A percentile compares a stretch with the other conserved stretches of the same genome.
Conservation (phyloP, 2,797 vertebrate genomes). For the Pelodytes ibericus region DNA sequence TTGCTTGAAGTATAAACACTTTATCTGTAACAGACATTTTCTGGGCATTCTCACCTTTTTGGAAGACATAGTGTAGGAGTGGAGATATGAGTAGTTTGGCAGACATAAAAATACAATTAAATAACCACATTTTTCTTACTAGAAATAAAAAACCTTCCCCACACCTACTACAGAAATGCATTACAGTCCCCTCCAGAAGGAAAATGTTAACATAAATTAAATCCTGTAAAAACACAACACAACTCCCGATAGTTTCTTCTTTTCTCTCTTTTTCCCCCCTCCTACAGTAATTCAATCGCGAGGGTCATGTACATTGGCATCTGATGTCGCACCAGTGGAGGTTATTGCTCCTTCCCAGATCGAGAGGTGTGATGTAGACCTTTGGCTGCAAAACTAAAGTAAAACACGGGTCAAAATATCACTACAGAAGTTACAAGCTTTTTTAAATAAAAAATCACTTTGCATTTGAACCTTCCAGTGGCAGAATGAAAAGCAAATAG, state of each 20-base stretch:
- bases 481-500: too few species aligned
- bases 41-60: constrained; percentile 53
- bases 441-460: too few species aligned
- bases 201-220: constrained; percentile 30
- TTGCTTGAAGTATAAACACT: constrained; percentile 54
- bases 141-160: constrained; percentile 37
- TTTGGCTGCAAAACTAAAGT: neutral
- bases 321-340: too few species aligned
- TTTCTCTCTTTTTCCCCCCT: too few species aligned
- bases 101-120: constrained; percentile 33
- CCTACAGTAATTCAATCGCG: too few species aligned
- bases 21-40: constrained; percentile 53
- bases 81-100: constrained; percentile 50
- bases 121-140: constrained; percentile 51
- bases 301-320: too few species aligned
- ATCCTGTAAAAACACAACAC: constrained; percentile 4
- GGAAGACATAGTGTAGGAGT: constrained; percentile 52
- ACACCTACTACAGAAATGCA: constrained; percentile 33
- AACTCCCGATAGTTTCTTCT: neutral
- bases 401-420: too few species aligned
- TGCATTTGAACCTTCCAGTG: too few species aligned
- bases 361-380: neutral
- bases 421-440: neutral
- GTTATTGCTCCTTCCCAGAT: neutral
- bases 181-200: constrained; percentile 21